Conservation (phyloP, 2,888 invertebrate genomes). For the Andrena bicolor region DNA sequence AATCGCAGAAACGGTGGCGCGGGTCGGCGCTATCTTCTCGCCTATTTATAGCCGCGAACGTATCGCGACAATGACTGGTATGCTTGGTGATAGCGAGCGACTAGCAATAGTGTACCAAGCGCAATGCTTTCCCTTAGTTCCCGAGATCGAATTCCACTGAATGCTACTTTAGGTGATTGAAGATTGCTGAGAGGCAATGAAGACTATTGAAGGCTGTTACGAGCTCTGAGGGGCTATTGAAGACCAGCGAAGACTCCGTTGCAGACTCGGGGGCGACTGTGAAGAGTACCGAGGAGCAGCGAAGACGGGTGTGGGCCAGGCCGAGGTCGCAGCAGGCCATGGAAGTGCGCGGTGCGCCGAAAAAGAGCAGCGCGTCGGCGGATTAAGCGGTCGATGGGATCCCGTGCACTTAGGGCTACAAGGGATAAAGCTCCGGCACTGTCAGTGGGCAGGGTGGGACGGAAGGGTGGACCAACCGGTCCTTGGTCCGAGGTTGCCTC, state of each 20-base stretch:
- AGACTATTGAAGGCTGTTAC: too few relatives aligned
- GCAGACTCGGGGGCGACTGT: too few relatives aligned
- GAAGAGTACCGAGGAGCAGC: too few relatives aligned
- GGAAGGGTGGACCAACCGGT: constrained; percentile 79
- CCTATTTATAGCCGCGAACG: constrained; percentile 42
- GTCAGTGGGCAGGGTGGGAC: constrained; percentile 73
- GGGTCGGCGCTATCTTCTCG: constrained; percentile 19
- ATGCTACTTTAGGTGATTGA: too few relatives aligned
- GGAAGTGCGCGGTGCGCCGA: background rate
- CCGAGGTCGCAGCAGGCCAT: background rate
- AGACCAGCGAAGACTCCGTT: too few relatives aligned
- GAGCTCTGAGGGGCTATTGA: too few relatives aligned
- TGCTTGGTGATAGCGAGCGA: constrained; percentile 30
- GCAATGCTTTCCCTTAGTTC: background rate
- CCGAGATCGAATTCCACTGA: background rate
- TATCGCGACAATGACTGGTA: constrained; percentile 47
- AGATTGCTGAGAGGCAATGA: too few relatives aligned
- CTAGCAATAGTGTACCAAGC: background rate
- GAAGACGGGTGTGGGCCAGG: background rate
- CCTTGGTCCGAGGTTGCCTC: constrained; percentile 77
- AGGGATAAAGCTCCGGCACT: constrained; percentile 65
- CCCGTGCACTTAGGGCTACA: constrained; percentile 59
- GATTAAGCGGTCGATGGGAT: constrained; percentile 52
- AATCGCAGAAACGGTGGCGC: constrained; percentile 9
- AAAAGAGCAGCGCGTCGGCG: constrained; percentile 34